Evolutionary conservation across 2,797 vertebrate species (phyloP), one percentile per base, ranked within the genome.

Genomic region (Muscicapa comitata): DNA sequence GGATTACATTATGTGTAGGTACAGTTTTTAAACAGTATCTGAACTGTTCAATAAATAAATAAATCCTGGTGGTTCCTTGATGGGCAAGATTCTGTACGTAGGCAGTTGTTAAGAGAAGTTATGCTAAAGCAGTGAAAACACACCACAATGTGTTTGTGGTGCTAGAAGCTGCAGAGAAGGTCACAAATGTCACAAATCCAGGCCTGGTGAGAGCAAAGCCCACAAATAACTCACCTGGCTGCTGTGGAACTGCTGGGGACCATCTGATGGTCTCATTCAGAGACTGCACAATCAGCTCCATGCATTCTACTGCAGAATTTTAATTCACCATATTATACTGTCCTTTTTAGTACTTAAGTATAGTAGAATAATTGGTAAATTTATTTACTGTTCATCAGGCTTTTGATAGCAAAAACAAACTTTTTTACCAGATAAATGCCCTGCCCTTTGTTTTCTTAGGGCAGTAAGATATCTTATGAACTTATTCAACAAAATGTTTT

Each of bases 401-500:
- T 86, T 81, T 55, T 38, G 37, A 26, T 31, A 79, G 50, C 33
- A 88, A 63, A 40, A 85, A 3, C 71, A 85, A 71, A 26, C 15
- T 68, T 88, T 94, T 78, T 51, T 63, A 31, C 16, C 23, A 66
- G 59, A 76, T 80, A 57, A 93, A 84, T 72, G 31, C 38, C 38
- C 55, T 62, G 72, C 37, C 58, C 83, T 68, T 59, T 68, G 50
- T 89, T 81, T 84, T 63, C 47, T 57, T 38, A 73, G 45, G 87
- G 73, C 88, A 94, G 35, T 58, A 53, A 84, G 43, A 16, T 70
- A 75, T 4, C 59, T 77, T 79, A 70, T 0, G 2, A 90, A 75
- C n/a, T 77, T 83, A 75, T 3, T 83, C 42, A 85, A 47, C 33
- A 90, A 21, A 90, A 63, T 87, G 86, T 95, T 93, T 90, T 86